Conservation (phyloP, 2,888 invertebrate species). For the Drosophila lutescens region DNA sequence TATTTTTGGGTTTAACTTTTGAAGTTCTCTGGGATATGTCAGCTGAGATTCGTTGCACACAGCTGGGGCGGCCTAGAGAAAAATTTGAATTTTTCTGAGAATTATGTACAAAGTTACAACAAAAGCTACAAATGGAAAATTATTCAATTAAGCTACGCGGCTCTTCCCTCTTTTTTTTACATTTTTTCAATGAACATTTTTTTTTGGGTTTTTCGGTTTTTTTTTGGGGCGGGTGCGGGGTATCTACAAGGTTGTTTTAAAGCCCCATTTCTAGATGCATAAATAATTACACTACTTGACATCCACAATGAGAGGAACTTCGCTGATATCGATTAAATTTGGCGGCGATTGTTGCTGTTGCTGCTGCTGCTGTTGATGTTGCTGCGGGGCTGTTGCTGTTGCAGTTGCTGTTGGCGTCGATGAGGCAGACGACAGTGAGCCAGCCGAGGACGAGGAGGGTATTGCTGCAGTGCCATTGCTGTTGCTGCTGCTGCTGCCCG, state of each 20-base stretch:
- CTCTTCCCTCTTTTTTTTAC: constrained; percentile 45
- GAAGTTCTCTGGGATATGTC: constrained; percentile 48
- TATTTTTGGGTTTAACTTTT: constrained; percentile 54
- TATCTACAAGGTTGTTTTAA: constrained; percentile 39
- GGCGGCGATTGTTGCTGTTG: constrained; percentile 78
- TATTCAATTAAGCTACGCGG: constrained; percentile 73
- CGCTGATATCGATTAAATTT: constrained; percentile 84
- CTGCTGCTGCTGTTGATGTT: constrained; percentile 40
- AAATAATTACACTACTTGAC: constrained; percentile 83
- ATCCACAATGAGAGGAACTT: constrained; percentile 85
- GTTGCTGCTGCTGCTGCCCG: constrained; percentile 49
- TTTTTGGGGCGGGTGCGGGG: constrained; percentile 25
- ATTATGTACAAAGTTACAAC: constrained; percentile 75
- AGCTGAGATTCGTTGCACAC: constrained; percentile 22
- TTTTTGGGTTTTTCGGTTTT: constrained; percentile 35
- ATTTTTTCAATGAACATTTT: constrained; percentile 50
- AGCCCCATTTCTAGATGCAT: constrained; percentile 62
- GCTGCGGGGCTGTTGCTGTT: constrained; percentile 26
- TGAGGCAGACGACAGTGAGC: constrained; percentile 74
- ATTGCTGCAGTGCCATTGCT: constrained; percentile 43
- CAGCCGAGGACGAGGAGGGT: constrained; percentile 61
- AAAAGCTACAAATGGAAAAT: constrained; percentile 57
- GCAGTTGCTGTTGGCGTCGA: constrained; percentile 65
- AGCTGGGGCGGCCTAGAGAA: constrained; percentile 52
- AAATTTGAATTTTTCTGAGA: constrained; percentile 51